Conservation (phyloP, 37 sponge, comb jelly and placozoan species). For the Spongilla lacustris region DNA sequence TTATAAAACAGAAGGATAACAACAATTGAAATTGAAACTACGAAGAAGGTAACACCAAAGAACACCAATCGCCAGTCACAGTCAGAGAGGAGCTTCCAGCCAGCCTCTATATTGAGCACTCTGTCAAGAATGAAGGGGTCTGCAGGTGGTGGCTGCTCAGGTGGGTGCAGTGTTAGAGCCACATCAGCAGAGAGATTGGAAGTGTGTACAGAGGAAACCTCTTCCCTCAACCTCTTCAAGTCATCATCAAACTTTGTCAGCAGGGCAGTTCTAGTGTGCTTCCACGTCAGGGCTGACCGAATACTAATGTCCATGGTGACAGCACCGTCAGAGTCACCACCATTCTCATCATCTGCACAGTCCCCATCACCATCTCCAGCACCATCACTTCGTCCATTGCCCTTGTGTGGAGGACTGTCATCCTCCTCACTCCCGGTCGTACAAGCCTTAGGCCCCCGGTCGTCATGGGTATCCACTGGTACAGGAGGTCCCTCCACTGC, state of each 20-base stretch:
- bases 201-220: background rate
- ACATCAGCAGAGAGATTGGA: constrained; percentile 26
- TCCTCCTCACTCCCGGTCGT: background rate
- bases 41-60: background rate
- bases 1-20: background rate
- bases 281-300: constrained; percentile 76
- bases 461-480: background rate
- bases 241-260: constrained; percentile 67
- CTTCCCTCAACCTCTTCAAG: constrained; percentile 63
- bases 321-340: constrained; percentile 47
- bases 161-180: constrained; percentile 21
- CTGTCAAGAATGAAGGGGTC: background rate
- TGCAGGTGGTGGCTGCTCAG: background rate
- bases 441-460: background rate
- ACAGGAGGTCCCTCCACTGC: constrained; percentile 10
- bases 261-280: constrained; percentile 47
- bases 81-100: background rate
- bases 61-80: constrained; percentile 15
- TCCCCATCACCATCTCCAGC: constrained; percentile 6
- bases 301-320: constrained; percentile 53
- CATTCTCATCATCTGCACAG: constrained; percentile 63
- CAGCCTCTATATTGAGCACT: background rate
- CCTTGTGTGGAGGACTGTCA: background rate
- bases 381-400: constrained; percentile 15
- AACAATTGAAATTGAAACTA: constrained; percentile 6